These are phyloP conservation scores for Enteromius viviparus DNA, from an alignment of 2,797 vertebrate genomes.

Conservation along the genomic window DNA sequence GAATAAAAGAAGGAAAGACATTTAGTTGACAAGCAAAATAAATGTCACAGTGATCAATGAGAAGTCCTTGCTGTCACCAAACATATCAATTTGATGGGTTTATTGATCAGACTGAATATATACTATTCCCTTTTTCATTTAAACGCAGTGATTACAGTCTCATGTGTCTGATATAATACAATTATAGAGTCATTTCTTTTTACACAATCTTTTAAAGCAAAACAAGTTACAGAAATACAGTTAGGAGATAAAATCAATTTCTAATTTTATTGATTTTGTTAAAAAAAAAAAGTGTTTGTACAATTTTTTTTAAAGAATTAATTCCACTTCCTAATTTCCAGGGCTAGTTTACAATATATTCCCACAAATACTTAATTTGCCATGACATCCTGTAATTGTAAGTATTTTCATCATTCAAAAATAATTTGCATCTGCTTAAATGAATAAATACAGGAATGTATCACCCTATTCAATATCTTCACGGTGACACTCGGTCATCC, in stretches of 20 bases:
- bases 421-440: slow-evolving; percentile 42
- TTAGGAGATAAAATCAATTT: background rate
- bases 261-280: no score
- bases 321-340: background rate
- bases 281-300: background rate
- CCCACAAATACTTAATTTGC: background rate
- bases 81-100: slow-evolving; percentile 79
- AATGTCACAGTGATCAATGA: slow-evolving; percentile 92
- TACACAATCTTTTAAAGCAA: background rate
- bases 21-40: slow-evolving; percentile 87
- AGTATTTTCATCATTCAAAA: slow-evolving; percentile 28
- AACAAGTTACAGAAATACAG: background rate
- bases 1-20: slow-evolving; percentile 71
- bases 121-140: background rate
- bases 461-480: slow-evolving; percentile 40
- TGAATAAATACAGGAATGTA: slow-evolving; percentile 48
- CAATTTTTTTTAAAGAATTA: background rate
- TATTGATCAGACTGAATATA: slow-evolving; percentile 80
- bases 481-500: slow-evolving; percentile 72
- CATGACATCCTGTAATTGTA: slow-evolving; percentile 24
- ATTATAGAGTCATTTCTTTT: background rate
- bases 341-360: slow-evolving; percentile 7
- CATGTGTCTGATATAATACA: background rate
- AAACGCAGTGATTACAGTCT: background rate
- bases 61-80: slow-evolving; percentile 82